Evolutionary conservation across 2,113 vertebrate genomes (phyloP).

Genomic region (Oenanthe melanoleuca): DNA sequence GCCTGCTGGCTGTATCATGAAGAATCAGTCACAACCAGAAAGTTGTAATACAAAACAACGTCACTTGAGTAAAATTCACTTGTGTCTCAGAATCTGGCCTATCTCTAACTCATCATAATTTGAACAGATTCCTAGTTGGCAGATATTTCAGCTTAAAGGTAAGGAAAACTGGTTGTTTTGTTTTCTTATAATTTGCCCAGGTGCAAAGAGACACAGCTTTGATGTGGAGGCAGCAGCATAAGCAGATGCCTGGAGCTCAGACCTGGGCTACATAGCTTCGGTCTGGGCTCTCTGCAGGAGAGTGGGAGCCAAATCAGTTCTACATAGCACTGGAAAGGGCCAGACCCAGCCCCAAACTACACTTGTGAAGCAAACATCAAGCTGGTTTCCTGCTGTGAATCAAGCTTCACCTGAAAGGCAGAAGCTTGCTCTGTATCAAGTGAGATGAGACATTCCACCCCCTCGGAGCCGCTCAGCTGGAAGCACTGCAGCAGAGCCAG

Average conservation of each 20-base stretch:
- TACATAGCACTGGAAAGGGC: not conserved
- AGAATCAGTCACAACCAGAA: not conserved
- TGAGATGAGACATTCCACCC: rapidly evolving
- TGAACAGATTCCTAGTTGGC: not conserved
- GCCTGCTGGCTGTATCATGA: not conserved
- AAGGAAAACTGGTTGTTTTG: not conserved
- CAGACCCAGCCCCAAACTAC: not conserved
- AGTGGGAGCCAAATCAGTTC: too few species aligned
- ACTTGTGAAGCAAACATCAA: not conserved
- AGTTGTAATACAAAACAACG: not conserved
- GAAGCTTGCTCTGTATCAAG: not conserved
- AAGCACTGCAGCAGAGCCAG: not conserved
- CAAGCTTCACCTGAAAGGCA: not conserved
- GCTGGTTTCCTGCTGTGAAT: not conserved
- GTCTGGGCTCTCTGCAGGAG: not conserved
- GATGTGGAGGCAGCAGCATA: not conserved
- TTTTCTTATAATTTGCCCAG: not conserved
- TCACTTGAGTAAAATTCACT: not conserved
- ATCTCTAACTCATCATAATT: rapidly evolving
- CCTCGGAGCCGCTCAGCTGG: not conserved
- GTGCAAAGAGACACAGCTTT: not conserved
- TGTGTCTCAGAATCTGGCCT: not conserved
- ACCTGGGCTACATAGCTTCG: rapidly evolving
- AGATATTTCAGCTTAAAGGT: not conserved
- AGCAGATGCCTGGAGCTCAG: not conserved